Conservation (phyloP, 2,888 invertebrate genomes). For the Laspeyria flexula region DNA sequence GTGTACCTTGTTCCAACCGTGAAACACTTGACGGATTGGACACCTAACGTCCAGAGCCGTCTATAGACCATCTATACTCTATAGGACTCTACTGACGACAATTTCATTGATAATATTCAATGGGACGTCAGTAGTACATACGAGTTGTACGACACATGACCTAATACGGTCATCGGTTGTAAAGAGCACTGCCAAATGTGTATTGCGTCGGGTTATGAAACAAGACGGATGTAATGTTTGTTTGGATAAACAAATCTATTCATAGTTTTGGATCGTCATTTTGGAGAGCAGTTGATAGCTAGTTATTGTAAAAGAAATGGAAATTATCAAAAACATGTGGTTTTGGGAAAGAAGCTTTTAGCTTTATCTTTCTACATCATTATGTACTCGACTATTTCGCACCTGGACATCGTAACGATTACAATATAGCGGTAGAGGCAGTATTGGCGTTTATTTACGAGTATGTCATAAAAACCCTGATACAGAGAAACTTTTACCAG, state of each 20-base stretch:
- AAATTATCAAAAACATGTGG: too few species aligned
- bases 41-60: background rate
- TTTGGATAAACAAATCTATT: background rate
- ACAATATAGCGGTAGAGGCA: too few species aligned
- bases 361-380: too few species aligned
- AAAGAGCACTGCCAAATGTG: constrained; percentile 11
- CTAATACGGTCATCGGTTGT: constrained; percentile 26
- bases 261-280: background rate
- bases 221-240: background rate
- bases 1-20: constrained; percentile 27
- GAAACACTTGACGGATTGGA: constrained; percentile 24
- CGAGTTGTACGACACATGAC: constrained; percentile 3
- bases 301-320: too few species aligned
- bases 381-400: too few species aligned
- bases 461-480: too few species aligned
- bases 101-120: constrained; percentile 22
- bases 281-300: background rate
- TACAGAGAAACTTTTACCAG: too few species aligned
- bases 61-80: too few species aligned
- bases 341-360: too few species aligned
- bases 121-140: constrained; percentile 3
- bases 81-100: constrained; percentile 28
- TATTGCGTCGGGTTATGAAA: constrained; percentile 5
- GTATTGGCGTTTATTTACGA: too few species aligned
- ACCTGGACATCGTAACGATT: too few species aligned